A percentile compares a stretch with the other conserved stretches of the same genome.
phyloP scores from a whole-genome alignment of 2,888 invertebrate species.

The Hydropsyche betteni region DNA sequence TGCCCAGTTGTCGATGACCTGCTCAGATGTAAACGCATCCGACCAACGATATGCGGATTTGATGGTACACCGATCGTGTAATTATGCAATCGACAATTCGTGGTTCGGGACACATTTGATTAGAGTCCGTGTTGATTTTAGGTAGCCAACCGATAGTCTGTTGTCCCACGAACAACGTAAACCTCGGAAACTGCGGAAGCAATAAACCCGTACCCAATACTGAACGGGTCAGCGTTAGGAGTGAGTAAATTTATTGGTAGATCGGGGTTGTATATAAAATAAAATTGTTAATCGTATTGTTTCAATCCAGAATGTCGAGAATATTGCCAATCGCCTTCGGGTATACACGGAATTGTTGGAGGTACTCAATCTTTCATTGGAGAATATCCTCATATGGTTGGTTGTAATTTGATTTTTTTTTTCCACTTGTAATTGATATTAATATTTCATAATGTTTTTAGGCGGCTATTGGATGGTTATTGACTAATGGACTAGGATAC shows the following conservation, averaged over 20 bases:
- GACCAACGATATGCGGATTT: slow-evolving; percentile 6
- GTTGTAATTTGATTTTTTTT: not conserved
- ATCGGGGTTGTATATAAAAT: too few relatives aligned
- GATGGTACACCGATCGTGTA: not conserved
- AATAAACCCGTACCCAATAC: not conserved
- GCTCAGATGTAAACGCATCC: not conserved
- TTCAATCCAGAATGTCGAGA: not conserved
- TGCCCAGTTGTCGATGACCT: not conserved
- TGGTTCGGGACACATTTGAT: not conserved
- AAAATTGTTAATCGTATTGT: too few relatives aligned
- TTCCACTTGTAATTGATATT: not conserved
- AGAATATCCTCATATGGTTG: slow-evolving; percentile 3
- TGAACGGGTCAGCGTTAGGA: not conserved
- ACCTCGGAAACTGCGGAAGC: not conserved
- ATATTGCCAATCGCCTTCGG: not conserved
- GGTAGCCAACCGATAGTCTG: not conserved
- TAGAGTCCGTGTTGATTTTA: not conserved
- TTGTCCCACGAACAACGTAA: not conserved
- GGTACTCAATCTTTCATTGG: not conserved
- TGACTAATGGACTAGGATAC: not conserved
- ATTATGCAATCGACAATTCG: not conserved
- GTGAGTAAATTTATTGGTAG: not conserved
- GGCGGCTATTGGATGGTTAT: slow-evolving; percentile 13
- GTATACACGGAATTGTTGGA: not conserved
- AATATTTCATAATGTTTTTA: not conserved